phyloP scores from a whole-genome alignment of 2,888 invertebrate genomes.

The Diarsia rubi region DNA sequence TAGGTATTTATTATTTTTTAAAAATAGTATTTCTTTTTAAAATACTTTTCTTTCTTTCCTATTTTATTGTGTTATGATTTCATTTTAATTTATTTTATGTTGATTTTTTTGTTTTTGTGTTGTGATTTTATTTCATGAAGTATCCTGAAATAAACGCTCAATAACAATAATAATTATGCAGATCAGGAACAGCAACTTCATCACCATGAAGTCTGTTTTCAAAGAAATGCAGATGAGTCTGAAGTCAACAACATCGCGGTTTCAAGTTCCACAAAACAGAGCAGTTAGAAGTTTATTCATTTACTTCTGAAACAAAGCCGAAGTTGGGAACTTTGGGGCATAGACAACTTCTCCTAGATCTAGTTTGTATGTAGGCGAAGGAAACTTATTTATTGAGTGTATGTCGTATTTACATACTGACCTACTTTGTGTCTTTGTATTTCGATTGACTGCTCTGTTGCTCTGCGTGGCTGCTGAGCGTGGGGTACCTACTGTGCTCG shows the following conservation, averaged over 20 bases:
- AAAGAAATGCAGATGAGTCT: constrained; percentile 5
- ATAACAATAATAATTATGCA: too few relatives aligned
- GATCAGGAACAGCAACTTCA: too few relatives aligned
- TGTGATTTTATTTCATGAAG: too few relatives aligned
- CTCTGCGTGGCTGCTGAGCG: too few relatives aligned
- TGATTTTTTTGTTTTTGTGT: too few relatives aligned
- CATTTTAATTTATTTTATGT: too few relatives aligned
- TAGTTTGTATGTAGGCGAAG: constrained; percentile 18
- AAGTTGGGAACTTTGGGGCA: constrained; percentile 23
- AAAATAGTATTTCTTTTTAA: too few relatives aligned
- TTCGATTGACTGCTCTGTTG: neutral
- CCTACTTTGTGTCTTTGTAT: neutral
- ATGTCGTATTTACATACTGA: constrained; percentile 3
- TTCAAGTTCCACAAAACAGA: constrained; percentile 10
- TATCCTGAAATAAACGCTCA: too few relatives aligned
- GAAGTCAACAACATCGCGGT: neutral
- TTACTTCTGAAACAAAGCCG: constrained; percentile 20
- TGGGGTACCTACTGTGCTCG: too few relatives aligned
- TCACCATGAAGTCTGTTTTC: neutral
- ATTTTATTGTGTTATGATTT: too few relatives aligned
- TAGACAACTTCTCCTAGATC: constrained; percentile 7
- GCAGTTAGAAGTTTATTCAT: constrained; percentile 43
- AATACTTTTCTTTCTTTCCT: too few relatives aligned
- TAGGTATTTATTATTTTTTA: too few relatives aligned
- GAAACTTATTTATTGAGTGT: constrained; percentile 15